Evolutionary conservation across 2,888 invertebrate genomes (phyloP), one percentile per base, ranked within the genome.

Genomic region (Nesidiocoris tenuis): DNA sequence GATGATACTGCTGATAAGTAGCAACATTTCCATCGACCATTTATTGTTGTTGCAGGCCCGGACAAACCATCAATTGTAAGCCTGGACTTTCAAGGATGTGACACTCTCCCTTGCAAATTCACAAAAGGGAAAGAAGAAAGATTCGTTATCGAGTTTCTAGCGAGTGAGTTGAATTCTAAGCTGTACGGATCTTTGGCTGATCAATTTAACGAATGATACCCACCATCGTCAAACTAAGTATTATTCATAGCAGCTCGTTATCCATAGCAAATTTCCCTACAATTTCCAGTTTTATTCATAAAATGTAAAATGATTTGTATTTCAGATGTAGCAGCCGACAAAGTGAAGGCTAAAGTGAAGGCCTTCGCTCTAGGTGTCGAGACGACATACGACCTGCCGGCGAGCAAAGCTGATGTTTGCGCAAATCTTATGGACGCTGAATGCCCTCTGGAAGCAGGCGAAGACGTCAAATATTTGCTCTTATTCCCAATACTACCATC

Each of bases 381-480:
- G 0, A 24, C 81, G 0, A 9, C 68, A 1, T 83, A 82, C 64
- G 81, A 80, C 0, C 79, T 83, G 19, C 81, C 82, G 0, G 70
- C 84, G 56, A 83, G 81, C 5, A 39, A 39, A 39, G 39, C 39
- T 39, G 61, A 76, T 23, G 76, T 55, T 16, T 84, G 84, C 79
- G 77, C 78, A 0, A 75, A 79, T 0, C 39, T 39, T 3, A 39
- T 39, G 39, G 79, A 80, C 59, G 81, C 79, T 3, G 78, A 81
- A 22, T 84, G 84, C 65, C 84, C 84, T 0, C 77, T 84, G 77
- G 79, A 81, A 12, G 63, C 79, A 2, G 82, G 80, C 0, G 82
- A 83, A 54, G 21, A 74, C 0, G 81, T 81, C 5, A 83, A 82
- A 12, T 84, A 83, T 76, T 19, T n/a, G 0, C 77, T 84, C 1